Percentiles rank a stretch among this genome's conserved stretches.
Evolutionary conservation across 2,888 invertebrate species (phyloP).

Genomic region (Ectemnius cavifrons): DNA sequence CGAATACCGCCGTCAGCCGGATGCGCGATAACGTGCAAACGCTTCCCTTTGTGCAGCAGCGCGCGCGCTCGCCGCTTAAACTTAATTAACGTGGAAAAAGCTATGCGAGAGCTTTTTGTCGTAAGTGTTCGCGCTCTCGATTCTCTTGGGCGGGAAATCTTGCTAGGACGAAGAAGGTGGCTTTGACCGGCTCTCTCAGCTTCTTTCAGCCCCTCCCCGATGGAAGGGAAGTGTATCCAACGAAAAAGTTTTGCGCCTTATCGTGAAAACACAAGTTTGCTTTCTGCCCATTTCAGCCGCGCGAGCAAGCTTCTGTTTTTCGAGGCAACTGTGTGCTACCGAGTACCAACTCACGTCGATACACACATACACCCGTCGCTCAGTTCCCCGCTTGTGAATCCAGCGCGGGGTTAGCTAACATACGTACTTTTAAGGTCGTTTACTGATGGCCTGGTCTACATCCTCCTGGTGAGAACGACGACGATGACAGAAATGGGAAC

Average conservation of each 20-base stretch:
- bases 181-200: neutral
- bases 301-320: neutral
- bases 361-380: neutral
- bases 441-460: slow-evolving; percentile 8
- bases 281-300: slow-evolving; percentile 13
- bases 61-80: no score
- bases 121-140: no score
- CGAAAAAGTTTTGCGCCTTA: slow-evolving; percentile 22
- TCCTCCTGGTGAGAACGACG: neutral
- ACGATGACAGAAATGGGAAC: no score
- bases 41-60: no score
- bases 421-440: slow-evolving; percentile 3
- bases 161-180: no score
- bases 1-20: no score
- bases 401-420: neutral
- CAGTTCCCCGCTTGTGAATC: slow-evolving; percentile 18
- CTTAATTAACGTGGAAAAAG: no score
- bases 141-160: no score
- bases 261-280: slow-evolving; percentile 26
- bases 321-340: neutral
- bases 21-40: no score
- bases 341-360: neutral
- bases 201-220: neutral
- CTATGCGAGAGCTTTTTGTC: no score
- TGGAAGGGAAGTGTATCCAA: slow-evolving; percentile 6